Evolutionary conservation across 1,140 invertebrate species (phyloP).

Genomic region (Sipha flava): DNA sequence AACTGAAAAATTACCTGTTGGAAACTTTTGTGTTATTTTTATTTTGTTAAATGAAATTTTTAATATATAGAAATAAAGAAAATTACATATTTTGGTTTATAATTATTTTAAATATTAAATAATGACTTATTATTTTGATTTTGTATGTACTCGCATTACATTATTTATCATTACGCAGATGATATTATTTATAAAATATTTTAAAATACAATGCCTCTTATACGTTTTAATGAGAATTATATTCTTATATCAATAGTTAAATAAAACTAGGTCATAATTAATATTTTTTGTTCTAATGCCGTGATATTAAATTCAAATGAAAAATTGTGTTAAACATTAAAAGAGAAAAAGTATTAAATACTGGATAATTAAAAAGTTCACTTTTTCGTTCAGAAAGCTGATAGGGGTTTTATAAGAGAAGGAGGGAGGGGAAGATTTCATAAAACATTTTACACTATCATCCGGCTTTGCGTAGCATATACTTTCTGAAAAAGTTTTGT

Average conservation of each 20-base stretch:
- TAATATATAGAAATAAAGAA: too few relatives aligned
- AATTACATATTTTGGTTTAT: too few relatives aligned
- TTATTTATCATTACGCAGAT: too few relatives aligned
- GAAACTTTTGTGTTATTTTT: too few relatives aligned
- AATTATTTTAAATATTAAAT: too few relatives aligned
- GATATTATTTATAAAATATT: background rate
- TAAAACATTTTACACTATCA: constrained; percentile 19
- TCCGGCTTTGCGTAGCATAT: background rate
- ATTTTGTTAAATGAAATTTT: too few relatives aligned
- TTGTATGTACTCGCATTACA: too few relatives aligned
- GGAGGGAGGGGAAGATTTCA: background rate
- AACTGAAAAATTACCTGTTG: too few relatives aligned
- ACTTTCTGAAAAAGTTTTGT: constrained; percentile 14
- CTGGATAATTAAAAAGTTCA: constrained; percentile 20
- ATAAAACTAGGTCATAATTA: background rate
- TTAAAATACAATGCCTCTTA: background rate
- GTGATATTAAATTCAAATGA: background rate
- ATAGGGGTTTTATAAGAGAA: background rate
- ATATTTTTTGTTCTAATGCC: background rate
- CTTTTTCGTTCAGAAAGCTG: constrained; percentile 4
- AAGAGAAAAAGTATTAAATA: constrained; percentile 22
- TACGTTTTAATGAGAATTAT: background rate
- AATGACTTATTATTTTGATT: too few relatives aligned
- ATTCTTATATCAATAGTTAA: background rate
- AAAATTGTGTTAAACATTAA: background rate